Percentiles rank a stretch among this genome's conserved stretches.
phyloP scores from a whole-genome alignment of 2,113 vertebrate genomes.

The Baryphthengus martii region DNA sequence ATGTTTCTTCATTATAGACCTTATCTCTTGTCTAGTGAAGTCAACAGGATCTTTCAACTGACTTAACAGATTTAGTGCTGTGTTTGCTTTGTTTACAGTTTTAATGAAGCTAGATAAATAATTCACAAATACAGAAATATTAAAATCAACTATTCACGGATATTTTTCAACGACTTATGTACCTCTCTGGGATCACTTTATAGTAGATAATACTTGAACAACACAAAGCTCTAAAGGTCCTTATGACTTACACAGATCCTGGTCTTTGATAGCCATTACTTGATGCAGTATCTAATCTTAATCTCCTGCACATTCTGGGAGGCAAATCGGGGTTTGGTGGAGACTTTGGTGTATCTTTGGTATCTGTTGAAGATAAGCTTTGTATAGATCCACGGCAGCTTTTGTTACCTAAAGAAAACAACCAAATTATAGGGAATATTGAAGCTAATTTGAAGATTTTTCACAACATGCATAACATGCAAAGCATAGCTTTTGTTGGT shows the following conservation, averaged over 20 bases:
- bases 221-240: not conserved
- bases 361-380: conserved; percentile 86
- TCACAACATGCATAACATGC: not conserved
- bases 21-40: not conserved
- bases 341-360: conserved; percentile 77
- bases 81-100: not conserved
- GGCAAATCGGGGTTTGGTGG: conserved; percentile 82
- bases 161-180: not conserved
- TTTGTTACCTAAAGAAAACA: conserved; percentile 82
- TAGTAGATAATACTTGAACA: not conserved
- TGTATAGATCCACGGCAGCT: conserved; percentile 91
- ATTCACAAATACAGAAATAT: not conserved
- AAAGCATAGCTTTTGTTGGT: not conserved
- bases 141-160: not conserved
- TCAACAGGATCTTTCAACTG: not conserved
- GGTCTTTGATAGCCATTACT: conserved; percentile 92
- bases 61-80: not conserved
- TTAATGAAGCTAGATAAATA: not conserved
- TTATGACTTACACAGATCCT: conserved; percentile 87
- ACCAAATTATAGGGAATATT: conserved; percentile 7
- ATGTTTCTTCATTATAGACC: not conserved
- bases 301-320: conserved; percentile 79
- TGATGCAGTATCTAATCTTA: conserved; percentile 75
- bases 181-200: not conserved
- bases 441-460: conserved; percentile 6